phyloP scores from a whole-genome alignment of 2,888 invertebrate genomes.

The Seira sanloemensis region DNA sequence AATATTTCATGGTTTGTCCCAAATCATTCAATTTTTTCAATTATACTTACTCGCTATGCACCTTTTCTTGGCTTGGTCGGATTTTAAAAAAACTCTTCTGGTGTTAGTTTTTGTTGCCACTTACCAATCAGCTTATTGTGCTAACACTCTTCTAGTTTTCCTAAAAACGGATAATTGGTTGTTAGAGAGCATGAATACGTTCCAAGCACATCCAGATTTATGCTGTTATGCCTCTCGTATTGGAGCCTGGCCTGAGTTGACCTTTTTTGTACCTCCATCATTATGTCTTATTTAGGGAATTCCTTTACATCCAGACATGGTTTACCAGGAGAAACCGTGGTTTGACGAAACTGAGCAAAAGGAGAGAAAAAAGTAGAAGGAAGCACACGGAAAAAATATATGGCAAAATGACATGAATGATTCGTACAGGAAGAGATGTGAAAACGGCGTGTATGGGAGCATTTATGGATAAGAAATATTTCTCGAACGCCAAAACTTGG shows the following conservation, averaged over 20 bases:
- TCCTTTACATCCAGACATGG: background rate
- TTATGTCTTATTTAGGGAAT: conserved; percentile 16
- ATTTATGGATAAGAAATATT: conserved; percentile 15
- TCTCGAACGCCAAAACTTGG: background rate
- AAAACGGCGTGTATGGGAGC: background rate
- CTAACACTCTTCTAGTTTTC: too few relatives aligned
- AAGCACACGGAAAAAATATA: background rate
- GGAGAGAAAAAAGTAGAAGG: background rate
- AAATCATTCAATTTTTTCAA: too few relatives aligned
- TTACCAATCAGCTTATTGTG: too few relatives aligned
- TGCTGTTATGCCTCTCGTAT: background rate
- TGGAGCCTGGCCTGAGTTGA: conserved; percentile 7
- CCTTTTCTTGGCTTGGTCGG: too few relatives aligned
- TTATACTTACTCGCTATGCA: too few relatives aligned
- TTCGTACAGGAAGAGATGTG: background rate
- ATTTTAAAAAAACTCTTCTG: too few relatives aligned
- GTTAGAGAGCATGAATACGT: background rate
- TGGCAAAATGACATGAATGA: conserved; percentile 2
- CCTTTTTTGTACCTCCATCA: background rate
- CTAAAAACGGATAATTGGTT: too few relatives aligned
- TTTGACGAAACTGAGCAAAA: background rate
- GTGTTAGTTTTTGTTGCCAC: too few relatives aligned
- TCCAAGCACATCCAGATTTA: too few relatives aligned
- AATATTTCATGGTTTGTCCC: background rate
- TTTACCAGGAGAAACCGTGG: background rate